phyloP scores from a whole-genome alignment of 2,888 invertebrate species.

The Drosophila merina region DNA sequence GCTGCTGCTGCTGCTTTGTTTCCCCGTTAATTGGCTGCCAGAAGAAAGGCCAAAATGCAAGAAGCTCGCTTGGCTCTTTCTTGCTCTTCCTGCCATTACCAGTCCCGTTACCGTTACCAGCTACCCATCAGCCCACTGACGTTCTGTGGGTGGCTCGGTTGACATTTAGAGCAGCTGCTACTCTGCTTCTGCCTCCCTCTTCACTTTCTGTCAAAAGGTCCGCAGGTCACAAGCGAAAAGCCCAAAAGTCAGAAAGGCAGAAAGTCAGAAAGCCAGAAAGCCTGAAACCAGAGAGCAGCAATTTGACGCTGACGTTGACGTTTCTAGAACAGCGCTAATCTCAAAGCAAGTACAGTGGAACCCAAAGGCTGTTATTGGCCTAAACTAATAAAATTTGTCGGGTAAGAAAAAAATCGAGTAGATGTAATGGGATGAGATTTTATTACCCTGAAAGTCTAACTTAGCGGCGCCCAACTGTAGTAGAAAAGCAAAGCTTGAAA shows the following conservation, averaged over 20 bases:
- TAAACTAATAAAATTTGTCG: not conserved
- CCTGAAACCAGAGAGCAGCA: not conserved
- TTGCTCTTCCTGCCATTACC: not conserved
- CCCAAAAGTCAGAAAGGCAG: constrained; percentile 3
- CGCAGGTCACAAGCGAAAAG: constrained; percentile 64
- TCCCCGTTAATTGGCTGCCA: constrained; percentile 39
- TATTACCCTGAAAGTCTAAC: not conserved
- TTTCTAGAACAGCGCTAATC: constrained; percentile 17
- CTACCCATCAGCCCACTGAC: not conserved
- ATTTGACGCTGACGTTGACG: constrained; percentile 28
- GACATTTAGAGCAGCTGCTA: constrained; percentile 32
- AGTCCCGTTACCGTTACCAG: not conserved
- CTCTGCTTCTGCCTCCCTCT: not conserved
- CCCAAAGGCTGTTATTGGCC: not conserved
- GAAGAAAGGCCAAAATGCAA: constrained; percentile 39
- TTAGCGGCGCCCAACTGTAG: constrained; percentile 14
- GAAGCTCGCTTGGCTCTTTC: constrained; percentile 13
- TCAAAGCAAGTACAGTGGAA: constrained; percentile 1
- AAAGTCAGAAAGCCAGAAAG: constrained; percentile 29
- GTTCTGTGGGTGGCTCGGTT: constrained; percentile 14
- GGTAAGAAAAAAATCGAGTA: not conserved
- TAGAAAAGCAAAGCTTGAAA: constrained; percentile 5
- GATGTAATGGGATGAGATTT: not conserved
- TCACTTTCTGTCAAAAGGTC: constrained; percentile 55
- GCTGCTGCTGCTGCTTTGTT: constrained; percentile 15